phyloP scores from a whole-genome alignment of 2,888 invertebrate genomes.

The Heteromyza rotundicornis region DNA sequence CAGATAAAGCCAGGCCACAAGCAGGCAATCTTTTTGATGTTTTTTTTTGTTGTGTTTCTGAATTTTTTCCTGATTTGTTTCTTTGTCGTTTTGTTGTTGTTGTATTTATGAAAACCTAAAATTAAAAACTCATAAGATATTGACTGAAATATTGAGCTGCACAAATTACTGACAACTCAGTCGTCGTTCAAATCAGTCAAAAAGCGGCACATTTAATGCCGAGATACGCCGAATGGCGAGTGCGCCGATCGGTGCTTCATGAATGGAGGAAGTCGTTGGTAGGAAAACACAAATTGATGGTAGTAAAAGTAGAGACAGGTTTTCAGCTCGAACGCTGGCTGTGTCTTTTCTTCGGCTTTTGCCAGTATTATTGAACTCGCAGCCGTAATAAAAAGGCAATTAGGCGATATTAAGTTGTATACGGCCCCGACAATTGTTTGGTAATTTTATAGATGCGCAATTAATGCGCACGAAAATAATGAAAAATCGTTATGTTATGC shows the following conservation, averaged over 20 bases:
- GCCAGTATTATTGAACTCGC: too few species aligned
- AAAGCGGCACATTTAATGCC: background rate
- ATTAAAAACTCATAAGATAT: slow-evolving; percentile 63
- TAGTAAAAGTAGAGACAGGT: too few species aligned
- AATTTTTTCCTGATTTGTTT: slow-evolving; percentile 15
- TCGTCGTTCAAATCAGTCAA: slow-evolving; percentile 21
- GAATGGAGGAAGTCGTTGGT: too few species aligned
- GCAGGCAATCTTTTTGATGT: slow-evolving; percentile 27
- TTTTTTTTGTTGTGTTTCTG: too few species aligned
- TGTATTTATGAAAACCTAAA: slow-evolving; percentile 54
- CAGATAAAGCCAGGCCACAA: background rate
- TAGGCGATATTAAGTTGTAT: slow-evolving; percentile 47
- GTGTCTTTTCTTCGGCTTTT: too few species aligned
- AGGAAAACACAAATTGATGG: too few species aligned
- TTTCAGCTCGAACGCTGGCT: too few species aligned
- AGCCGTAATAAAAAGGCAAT: slow-evolving; percentile 57
- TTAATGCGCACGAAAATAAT: slow-evolving; percentile 9
- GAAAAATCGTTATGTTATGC: slow-evolving; percentile 4
- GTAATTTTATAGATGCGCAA: slow-evolving; percentile 3
- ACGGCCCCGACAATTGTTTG: background rate
- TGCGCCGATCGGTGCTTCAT: too few species aligned
- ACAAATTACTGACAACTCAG: slow-evolving; percentile 56
- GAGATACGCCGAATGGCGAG: too few species aligned
- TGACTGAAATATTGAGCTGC: slow-evolving; percentile 63
- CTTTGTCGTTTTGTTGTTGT: slow-evolving; percentile 14